Conservation (phyloP, 2,797 vertebrate genomes). For the Chelon labrosus region DNA sequence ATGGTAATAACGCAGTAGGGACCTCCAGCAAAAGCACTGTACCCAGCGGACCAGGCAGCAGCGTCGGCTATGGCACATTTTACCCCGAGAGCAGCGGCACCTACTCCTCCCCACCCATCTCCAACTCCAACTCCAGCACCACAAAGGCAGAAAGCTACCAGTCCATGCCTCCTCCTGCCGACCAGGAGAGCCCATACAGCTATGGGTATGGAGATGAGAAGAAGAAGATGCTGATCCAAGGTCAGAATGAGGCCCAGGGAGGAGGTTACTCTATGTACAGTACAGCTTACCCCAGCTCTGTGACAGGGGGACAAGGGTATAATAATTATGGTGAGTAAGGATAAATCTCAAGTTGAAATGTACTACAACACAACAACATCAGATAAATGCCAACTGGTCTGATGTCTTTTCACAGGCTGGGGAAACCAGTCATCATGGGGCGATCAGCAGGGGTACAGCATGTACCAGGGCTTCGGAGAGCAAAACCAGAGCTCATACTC, state of each 20-base stretch:
- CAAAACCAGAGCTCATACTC: slow-evolving; percentile 76
- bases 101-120: slow-evolving; percentile 55
- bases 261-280: slow-evolving; percentile 81
- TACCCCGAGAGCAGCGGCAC: slow-evolving; percentile 70
- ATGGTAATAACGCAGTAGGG: slow-evolving; percentile 36
- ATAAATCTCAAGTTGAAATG: not conserved
- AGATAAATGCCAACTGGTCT: not conserved
- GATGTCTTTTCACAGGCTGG: slow-evolving; percentile 71
- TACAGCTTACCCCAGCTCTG: slow-evolving; percentile 82
- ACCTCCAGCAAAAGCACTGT: not conserved
- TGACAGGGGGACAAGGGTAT: slow-evolving; percentile 75
- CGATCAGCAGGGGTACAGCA: slow-evolving; percentile 67
- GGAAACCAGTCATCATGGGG: slow-evolving; percentile 75
- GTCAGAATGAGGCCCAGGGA: slow-evolving; percentile 51
- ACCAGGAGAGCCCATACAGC: slow-evolving; percentile 85
- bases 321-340: slow-evolving; percentile 70
- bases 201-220: slow-evolving; percentile 85
- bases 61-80: slow-evolving; percentile 73
- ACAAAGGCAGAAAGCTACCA: slow-evolving; percentile 68
- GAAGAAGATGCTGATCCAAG: slow-evolving; percentile 81
- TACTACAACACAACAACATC: not conserved
- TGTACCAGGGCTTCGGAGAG: slow-evolving; percentile 74
- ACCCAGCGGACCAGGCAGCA: not conserved
- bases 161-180: slow-evolving; percentile 77
- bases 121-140: slow-evolving; percentile 26